Evolutionary conservation across 2,888 invertebrate genomes (phyloP), one percentile per base, ranked within the genome.

Genomic region (Trichopria drosophilae): DNA sequence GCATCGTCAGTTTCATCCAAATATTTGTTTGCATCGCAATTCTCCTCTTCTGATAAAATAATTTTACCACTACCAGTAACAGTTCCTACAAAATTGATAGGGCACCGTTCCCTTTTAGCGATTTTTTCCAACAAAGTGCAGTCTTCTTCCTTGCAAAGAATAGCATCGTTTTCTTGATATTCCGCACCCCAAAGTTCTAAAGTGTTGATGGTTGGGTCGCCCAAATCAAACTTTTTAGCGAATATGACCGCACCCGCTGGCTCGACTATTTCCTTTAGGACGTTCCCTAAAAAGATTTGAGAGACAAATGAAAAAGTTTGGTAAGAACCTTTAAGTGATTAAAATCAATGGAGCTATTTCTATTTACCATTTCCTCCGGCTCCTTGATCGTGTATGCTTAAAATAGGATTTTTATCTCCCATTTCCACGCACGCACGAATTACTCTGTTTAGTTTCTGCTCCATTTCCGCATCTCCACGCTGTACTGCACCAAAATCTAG

Each of bases 351-450:
- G n/a, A n/a, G n/a, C n/a, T n/a, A n/a, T n/a, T n/a, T n/a, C n/a
- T n/a, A 6, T 53, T 55, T 65, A 78, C 80, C 92, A 71, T 93
- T 93, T 19, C 98, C 98, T 10, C 98, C 98, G 4, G 98, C 98
- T n/a, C 98, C 98, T 81, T 98, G 98, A 78, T 98, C 98, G 71
- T 99, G 98, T 63, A 99, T 97, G 82, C 95, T 88, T 64, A 81
- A 81, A 62, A 98, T 93, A 3, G 97, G 97, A 78, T 98, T 94
- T 9, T 80, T 78, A 1, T 82, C 79, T 1, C 83, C 84, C 69
- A 87, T 78, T 78, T 99, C 97, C 19, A 92, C 79, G 67, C 97
- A 98, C 1, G 90, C 90, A 57, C 97, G 81, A 1, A 99, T 91
- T 4, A 96, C 87, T 53, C 97, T 81, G 75, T 98, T 96, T 31